Percentiles rank a stretch among this genome's conserved stretches.
Conservation (phyloP, 2,888 invertebrate genomes). For the Cheilosia impressa region DNA sequence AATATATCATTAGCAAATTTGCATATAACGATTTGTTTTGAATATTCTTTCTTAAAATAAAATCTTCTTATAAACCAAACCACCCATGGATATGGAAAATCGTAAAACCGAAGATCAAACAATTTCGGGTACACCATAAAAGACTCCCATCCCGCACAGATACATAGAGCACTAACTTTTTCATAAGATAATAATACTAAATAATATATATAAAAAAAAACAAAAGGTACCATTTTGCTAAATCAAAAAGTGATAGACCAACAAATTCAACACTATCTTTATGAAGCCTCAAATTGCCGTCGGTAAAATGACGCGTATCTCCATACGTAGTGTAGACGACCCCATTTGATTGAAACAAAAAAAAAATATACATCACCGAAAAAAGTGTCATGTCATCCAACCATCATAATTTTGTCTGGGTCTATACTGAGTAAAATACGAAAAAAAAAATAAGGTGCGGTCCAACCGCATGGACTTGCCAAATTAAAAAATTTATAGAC, state of each 20-base stretch:
- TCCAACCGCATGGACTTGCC: conserved; percentile 41
- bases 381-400: conserved; percentile 29
- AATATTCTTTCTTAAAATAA: not conserved
- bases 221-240: too few species aligned
- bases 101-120: too few species aligned
- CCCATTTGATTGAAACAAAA: too few species aligned
- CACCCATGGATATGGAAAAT: not conserved
- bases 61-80: not conserved
- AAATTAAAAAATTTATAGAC: conserved; percentile 45
- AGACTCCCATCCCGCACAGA: too few species aligned
- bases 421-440: conserved; percentile 13
- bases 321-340: too few species aligned
- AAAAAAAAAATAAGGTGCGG: conserved; percentile 33
- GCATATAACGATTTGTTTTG: not conserved
- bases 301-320: not conserved
- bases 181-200: too few species aligned
- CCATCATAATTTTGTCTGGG: conserved; percentile 43
- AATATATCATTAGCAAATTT: not conserved
- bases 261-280: too few species aligned
- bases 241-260: too few species aligned
- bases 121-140: too few species aligned
- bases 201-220: too few species aligned
- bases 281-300: not conserved
- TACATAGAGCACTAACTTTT: too few species aligned
- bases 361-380: too few species aligned